Conservation (phyloP, 2,113 vertebrate species). For the Periophthalmodon schlosseri region DNA sequence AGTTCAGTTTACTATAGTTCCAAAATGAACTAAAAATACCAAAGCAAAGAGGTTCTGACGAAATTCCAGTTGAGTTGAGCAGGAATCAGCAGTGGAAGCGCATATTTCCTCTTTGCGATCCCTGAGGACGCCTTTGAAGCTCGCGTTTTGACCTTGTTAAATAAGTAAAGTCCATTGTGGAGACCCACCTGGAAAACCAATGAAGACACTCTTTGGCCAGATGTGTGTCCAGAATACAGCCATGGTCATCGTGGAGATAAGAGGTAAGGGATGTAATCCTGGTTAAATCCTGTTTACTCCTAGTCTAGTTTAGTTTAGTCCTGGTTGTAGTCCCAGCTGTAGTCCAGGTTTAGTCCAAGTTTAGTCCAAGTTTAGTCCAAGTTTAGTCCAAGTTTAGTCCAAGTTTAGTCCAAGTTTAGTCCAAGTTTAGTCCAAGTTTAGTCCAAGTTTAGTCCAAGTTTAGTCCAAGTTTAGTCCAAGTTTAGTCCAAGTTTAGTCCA, state of each 20-base stretch:
- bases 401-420: too few species aligned
- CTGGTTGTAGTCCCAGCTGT: too few species aligned
- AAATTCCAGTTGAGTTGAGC: slow-evolving; percentile 30
- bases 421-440: too few species aligned
- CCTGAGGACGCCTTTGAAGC: slow-evolving; percentile 58
- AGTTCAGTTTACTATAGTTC: slow-evolving; percentile 8
- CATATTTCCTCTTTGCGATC: slow-evolving; percentile 9
- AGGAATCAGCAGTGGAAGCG: slow-evolving; percentile 38
- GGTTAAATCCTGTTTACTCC: too few species aligned
- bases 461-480: too few species aligned
- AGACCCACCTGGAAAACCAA: slow-evolving; percentile 63
- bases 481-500: too few species aligned
- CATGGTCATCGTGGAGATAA: slow-evolving; percentile 30
- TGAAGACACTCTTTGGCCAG: slow-evolving; percentile 51
- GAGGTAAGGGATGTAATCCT: too few species aligned
- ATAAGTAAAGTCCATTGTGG: slow-evolving; percentile 63
- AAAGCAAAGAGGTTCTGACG: slow-evolving; percentile 12
- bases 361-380: too few species aligned
- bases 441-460: too few species aligned
- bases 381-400: too few species aligned
- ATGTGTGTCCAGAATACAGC: slow-evolving; percentile 46
- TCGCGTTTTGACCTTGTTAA: slow-evolving; percentile 68
- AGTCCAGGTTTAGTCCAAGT: too few species aligned
- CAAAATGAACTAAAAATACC: slow-evolving; percentile 49
- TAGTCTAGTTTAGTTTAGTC: too few species aligned